Conservation (phyloP, 2,113 vertebrate genomes). For the Caretta caretta region DNA sequence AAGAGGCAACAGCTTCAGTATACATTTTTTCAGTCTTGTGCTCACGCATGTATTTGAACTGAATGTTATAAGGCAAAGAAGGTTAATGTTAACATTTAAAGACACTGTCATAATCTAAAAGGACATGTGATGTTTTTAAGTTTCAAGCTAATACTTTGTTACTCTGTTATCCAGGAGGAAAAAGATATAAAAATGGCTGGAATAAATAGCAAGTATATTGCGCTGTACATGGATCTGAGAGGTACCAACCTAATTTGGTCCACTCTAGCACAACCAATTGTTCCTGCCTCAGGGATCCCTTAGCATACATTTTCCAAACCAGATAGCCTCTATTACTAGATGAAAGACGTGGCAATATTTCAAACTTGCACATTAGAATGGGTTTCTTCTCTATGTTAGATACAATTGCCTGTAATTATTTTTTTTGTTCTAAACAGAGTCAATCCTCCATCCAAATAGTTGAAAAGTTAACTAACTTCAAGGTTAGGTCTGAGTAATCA, state of each 20-base stretch:
- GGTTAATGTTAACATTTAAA: slow-evolving; percentile 62
- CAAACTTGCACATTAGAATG: slow-evolving; percentile 69
- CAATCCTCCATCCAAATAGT: slow-evolving; percentile 36
- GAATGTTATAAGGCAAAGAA: slow-evolving; percentile 14
- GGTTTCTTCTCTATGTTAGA: slow-evolving; percentile 47
- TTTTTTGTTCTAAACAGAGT: slow-evolving; percentile 19
- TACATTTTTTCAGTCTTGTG: slow-evolving; percentile 24
- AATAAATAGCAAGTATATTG: slow-evolving; percentile 24
- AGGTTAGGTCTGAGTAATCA: slow-evolving; percentile 27
- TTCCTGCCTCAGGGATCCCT: slow-evolving; percentile 34
- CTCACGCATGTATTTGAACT: slow-evolving; percentile 28
- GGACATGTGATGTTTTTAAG: slow-evolving; percentile 38
- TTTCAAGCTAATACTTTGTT: slow-evolving; percentile 49
- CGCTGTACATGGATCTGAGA: slow-evolving; percentile 17
- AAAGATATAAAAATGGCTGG: neutral
- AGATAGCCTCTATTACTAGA: slow-evolving; percentile 52
- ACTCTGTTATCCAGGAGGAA: slow-evolving; percentile 26
- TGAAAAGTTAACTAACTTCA: slow-evolving; percentile 50
- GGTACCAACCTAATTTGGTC: slow-evolving; percentile 18
- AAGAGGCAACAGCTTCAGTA: slow-evolving; percentile 1
- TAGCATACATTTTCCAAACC: slow-evolving; percentile 57
- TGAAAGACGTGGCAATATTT: slow-evolving; percentile 61
- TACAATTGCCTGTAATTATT: slow-evolving; percentile 50
- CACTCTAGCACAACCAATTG: slow-evolving; percentile 52
- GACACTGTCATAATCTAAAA: slow-evolving; percentile 54